Evolutionary conservation across 2,888 invertebrate species (phyloP), one percentile per base, ranked within the genome.

Genomic region (Ferrisia virgata): DNA sequence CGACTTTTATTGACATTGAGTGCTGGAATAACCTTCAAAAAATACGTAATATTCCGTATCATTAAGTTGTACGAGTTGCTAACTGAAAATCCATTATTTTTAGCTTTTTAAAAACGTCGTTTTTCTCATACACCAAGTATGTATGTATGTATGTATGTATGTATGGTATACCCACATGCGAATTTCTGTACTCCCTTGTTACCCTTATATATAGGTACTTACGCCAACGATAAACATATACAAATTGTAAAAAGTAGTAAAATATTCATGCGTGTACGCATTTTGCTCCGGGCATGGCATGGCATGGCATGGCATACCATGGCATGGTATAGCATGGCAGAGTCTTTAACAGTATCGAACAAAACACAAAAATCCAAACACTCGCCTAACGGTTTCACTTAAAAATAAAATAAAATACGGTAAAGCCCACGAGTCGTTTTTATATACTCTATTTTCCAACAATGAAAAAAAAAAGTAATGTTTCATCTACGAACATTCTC

Each of bases 361-460:
- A 53, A 53, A 53, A 53, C 53, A 53, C 53, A 53, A 53, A 53
- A 53, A 53, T 53, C 53, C 53, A 53, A 53, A 53, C 53, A 53
- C 22, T 53, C 53, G 53, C 53, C 53, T 53, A 53, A 53, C 22
- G 53, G 53, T 53, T 18, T 53, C 53, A 53, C 53, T 53, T 53
- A 69, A 31, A 69, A 69, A 33, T 69, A 31, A 69, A 69, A 69
- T 69, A 69, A 69, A 69, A 69, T 69, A 31, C 69, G 69, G 31
- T 69, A 33, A 69, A 69, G 31, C 69, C 69, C 69, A 69, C 69
- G 69, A 69, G 69, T 53, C 69, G 28, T 31, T 69, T 69, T 69
- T 69, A 69, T 40, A 40, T 69, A 69, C 31, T 69, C 31, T 15
- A 33, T 69, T 33, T 28, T 69, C 31, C 28, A 31, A 69, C 28